Evolutionary conservation across 2,888 invertebrate species (phyloP).

Genomic region (Hydropsyche betteni): DNA sequence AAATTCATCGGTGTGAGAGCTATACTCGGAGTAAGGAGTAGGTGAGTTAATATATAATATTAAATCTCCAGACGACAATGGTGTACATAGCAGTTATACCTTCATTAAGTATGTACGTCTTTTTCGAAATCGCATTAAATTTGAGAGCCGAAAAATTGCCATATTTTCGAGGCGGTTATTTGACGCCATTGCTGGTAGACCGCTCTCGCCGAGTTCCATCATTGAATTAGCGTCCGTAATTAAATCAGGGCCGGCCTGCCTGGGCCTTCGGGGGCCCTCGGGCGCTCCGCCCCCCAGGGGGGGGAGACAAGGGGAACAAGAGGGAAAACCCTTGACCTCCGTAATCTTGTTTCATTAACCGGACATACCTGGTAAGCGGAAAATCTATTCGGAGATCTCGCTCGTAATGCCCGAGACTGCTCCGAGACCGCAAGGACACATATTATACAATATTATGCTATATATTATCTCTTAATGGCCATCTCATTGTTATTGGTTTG

Average conservation of each 20-base stretch:
- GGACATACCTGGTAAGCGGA: conserved; percentile 29
- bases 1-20: conserved; percentile 91
- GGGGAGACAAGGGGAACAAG: not conserved
- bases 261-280: not conserved
- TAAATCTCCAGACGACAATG: too few species aligned
- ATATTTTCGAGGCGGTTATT: too few species aligned
- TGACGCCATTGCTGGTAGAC: conserved; percentile 12
- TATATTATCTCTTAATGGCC: conserved; percentile 16
- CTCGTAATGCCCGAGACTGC: not conserved
- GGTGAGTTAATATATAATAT: conserved; percentile 63
- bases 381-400: conserved; percentile 21
- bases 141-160: too few species aligned
- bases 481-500: not conserved
- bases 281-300: not conserved
- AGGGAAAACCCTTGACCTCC: conserved; percentile 25
- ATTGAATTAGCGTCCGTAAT: conserved; percentile 31
- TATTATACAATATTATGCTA: conserved; percentile 2
- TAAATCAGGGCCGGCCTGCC: conserved; percentile 12
- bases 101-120: too few species aligned
- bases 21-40: conserved; percentile 89
- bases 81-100: too few species aligned
- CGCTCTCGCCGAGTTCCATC: conserved; percentile 31
- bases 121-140: too few species aligned
- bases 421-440: not conserved
- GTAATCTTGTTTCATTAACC: conserved; percentile 32